Conservation (phyloP, 2,888 invertebrate species). For the Caradrina clavipalpis region DNA sequence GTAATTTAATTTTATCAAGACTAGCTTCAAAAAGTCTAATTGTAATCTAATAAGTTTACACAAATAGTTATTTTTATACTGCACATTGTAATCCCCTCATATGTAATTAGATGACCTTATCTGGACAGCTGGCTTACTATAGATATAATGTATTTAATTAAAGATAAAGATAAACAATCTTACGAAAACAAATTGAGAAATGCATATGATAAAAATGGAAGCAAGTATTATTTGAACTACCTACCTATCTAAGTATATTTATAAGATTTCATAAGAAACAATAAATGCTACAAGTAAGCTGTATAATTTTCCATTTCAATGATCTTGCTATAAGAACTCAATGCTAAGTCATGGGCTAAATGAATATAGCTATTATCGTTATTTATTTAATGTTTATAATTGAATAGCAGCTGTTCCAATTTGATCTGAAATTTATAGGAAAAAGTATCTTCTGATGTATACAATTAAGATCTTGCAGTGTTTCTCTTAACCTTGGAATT, state of each 20-base stretch:
- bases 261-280: not conserved
- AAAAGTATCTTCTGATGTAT: conserved; percentile 23
- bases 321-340: conserved; percentile 8
- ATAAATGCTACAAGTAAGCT: not conserved
- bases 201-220: not conserved
- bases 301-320: conserved; percentile 39
- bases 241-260: too few species aligned
- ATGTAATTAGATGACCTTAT: not conserved
- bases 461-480: conserved; percentile 52
- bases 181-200: not conserved
- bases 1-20: too few species aligned
- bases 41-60: conserved; percentile 1
- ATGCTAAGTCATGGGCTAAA: not conserved
- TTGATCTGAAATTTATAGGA: conserved; percentile 11
- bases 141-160: not conserved
- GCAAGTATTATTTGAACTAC: not conserved
- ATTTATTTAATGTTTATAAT: not conserved
- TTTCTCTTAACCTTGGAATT: conserved; percentile 51
- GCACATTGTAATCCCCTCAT: not conserved
- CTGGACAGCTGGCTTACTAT: not conserved
- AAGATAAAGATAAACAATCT: not conserved
- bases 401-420: not conserved
- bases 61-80: not conserved
- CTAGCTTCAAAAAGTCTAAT: not conserved
- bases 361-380: not conserved